Percentiles rank a stretch among this genome's conserved stretches.
phyloP scores from a whole-genome alignment of 1,140 invertebrate species.

The Caenorhabditis remanei region DNA sequence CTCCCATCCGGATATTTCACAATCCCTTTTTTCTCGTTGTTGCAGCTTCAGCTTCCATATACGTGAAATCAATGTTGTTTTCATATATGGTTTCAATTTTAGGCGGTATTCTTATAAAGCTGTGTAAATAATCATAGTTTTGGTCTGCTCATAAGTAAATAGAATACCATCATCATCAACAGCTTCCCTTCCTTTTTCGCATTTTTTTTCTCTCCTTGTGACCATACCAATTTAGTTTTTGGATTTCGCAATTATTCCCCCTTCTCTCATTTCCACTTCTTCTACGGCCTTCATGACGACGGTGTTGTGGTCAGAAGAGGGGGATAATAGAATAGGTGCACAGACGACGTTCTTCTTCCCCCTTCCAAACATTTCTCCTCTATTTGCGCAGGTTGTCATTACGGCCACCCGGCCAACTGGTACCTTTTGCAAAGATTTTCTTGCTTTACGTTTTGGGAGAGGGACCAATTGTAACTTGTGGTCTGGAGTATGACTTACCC shows the following conservation, averaged over 20 bases:
- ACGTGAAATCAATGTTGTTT: too few relatives aligned
- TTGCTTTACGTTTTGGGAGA: background rate
- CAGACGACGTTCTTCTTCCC: conserved; percentile 13
- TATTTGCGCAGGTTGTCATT: conserved; percentile 22
- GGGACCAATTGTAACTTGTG: too few relatives aligned
- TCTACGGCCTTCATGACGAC: conserved; percentile 1
- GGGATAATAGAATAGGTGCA: conserved; percentile 1
- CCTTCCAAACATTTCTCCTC: background rate
- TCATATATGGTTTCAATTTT: background rate
- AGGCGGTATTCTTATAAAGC: background rate
- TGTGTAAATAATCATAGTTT: conserved; percentile 31
- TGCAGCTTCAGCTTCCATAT: too few relatives aligned
- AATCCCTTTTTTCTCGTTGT: too few relatives aligned
- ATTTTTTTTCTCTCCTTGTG: background rate
- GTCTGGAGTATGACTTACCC: too few relatives aligned
- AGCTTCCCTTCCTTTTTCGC: conserved; percentile 9
- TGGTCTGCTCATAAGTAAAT: conserved; percentile 38
- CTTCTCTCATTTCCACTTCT: too few relatives aligned
- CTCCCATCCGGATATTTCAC: background rate
- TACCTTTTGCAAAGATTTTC: background rate
- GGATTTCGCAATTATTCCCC: conserved; percentile 39
- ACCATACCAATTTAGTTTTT: background rate
- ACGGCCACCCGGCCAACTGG: background rate
- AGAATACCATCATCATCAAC: conserved; percentile 38
- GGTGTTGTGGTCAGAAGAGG: background rate